phyloP scores from a whole-genome alignment of 2,113 vertebrate species.

The Gobius niger region DNA sequence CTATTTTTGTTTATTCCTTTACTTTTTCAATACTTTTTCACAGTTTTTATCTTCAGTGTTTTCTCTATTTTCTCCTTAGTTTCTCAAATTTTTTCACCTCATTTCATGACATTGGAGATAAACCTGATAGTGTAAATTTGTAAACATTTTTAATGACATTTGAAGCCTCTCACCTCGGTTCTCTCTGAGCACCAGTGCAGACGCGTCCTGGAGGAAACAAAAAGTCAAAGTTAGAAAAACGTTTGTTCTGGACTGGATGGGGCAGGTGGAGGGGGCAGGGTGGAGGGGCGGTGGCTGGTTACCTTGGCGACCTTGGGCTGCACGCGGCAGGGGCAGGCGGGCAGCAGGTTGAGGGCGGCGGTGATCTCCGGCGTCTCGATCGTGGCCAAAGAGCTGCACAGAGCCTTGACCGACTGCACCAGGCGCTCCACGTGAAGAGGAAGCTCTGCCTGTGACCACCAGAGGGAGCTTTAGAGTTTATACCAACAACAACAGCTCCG shows the following conservation, averaged over 20 bases:
- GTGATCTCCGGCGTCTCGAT: slow-evolving; percentile 93
- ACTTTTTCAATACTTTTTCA: no score
- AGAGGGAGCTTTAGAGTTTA: neutral
- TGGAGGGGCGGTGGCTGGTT: neutral
- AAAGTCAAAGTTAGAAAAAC: slow-evolving; percentile 2
- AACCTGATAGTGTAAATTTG: no score
- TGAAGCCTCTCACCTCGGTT: slow-evolving; percentile 87
- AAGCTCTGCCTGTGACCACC: slow-evolving; percentile 78
- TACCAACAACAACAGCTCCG: no score
- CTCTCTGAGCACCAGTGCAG: slow-evolving; percentile 82
- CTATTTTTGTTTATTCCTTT: no score
- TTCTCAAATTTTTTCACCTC: no score
- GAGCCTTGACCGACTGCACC: slow-evolving; percentile 92
- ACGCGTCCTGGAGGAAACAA: slow-evolving; percentile 81
- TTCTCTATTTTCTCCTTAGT: no score
- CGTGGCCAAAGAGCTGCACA: slow-evolving; percentile 89
- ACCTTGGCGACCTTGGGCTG: slow-evolving; percentile 95
- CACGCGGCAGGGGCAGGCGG: slow-evolving; percentile 91
- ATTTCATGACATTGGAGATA: neutral
- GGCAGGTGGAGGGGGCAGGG: no score
- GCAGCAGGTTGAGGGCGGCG: slow-evolving; percentile 87
- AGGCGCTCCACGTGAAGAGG: slow-evolving; percentile 86
- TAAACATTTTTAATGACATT: no score
- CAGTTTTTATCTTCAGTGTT: no score
- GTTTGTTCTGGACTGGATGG: no score